These are phyloP conservation scores for Melanotus villosus DNA, from an alignment of 2,888 invertebrate genomes.

Conservation along the genomic window DNA sequence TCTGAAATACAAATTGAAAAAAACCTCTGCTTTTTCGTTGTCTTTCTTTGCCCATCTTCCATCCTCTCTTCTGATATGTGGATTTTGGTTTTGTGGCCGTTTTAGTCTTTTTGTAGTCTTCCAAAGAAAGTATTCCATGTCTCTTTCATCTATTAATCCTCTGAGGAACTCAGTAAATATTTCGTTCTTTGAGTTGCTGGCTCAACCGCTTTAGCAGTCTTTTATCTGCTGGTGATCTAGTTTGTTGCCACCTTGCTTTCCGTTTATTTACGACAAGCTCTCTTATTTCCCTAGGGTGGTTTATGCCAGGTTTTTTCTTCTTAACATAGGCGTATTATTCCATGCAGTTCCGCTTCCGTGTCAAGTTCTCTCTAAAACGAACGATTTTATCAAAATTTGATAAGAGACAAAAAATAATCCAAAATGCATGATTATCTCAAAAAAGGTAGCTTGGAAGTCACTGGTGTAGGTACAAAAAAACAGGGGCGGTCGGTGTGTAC, in stretches of 20 bases:
- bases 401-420: too few species aligned
- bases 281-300: conserved; percentile 17
- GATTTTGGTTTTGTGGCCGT: conserved; percentile 12
- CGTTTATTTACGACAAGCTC: conserved; percentile 5
- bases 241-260: neutral
- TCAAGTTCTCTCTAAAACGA: too few species aligned
- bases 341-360: neutral
- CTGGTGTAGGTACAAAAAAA: too few species aligned
- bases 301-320: conserved; percentile 4
- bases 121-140: conserved; percentile 15
- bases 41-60: conserved; percentile 20
- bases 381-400: too few species aligned
- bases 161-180: conserved; percentile 15
- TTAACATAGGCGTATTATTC: neutral
- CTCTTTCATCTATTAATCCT: conserved; percentile 10
- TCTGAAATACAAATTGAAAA: neutral
- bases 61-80: neutral
- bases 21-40: conserved; percentile 8
- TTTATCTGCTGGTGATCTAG: conserved; percentile 2
- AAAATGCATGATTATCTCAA: too few species aligned
- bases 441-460: too few species aligned
- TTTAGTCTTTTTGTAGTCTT: conserved; percentile 17
- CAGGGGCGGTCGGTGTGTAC: too few species aligned
- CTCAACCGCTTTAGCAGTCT: conserved; percentile 5
- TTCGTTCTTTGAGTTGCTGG: conserved; percentile 13